Conservation (phyloP, 2,888 invertebrate genomes). For the Drosophila mimetica region DNA sequence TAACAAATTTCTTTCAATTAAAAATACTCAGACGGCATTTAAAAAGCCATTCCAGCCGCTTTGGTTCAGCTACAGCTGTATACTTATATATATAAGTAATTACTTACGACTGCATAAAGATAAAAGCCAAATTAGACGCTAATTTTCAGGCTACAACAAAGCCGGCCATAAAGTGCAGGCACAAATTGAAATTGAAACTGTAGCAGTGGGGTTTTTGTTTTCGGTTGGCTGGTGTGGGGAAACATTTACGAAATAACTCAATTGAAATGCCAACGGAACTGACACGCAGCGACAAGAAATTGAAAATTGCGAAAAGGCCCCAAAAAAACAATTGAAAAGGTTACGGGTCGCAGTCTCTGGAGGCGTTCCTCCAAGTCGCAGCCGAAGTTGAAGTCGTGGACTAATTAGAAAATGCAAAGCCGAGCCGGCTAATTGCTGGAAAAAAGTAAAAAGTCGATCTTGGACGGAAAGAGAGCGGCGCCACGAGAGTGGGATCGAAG, state of each 20-base stretch:
- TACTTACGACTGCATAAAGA: slow-evolving; percentile 73
- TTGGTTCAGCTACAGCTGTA: slow-evolving; percentile 30
- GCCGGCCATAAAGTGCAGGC: slow-evolving; percentile 32
- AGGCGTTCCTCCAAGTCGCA: slow-evolving; percentile 20
- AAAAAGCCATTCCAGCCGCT: slow-evolving; percentile 58
- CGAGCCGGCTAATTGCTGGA: slow-evolving; percentile 41
- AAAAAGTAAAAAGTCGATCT: slow-evolving; percentile 22
- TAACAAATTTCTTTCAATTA: slow-evolving; percentile 64
- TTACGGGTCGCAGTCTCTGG: slow-evolving; percentile 51
- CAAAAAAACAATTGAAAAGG: slow-evolving; percentile 74
- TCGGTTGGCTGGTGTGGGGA: slow-evolving; percentile 1
- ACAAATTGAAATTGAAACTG: slow-evolving; percentile 44
- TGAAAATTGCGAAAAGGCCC: slow-evolving; percentile 63
- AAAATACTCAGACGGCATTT: slow-evolving; percentile 49
- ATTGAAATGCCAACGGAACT: slow-evolving; percentile 81
- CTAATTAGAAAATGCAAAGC: slow-evolving; percentile 73
- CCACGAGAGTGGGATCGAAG: slow-evolving; percentile 43
- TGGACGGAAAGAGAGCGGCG: slow-evolving; percentile 67
- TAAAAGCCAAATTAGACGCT: slow-evolving; percentile 77
- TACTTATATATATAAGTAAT: slow-evolving; percentile 59
- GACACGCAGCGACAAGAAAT: slow-evolving; percentile 78
- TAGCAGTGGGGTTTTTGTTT: slow-evolving; percentile 4
- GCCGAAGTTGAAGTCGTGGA: slow-evolving; percentile 54
- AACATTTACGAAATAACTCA: slow-evolving; percentile 72
- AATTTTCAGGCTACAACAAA: slow-evolving; percentile 62